phyloP scores from a whole-genome alignment of 2,888 invertebrate genomes.

The Clitarchus hookeri region DNA sequence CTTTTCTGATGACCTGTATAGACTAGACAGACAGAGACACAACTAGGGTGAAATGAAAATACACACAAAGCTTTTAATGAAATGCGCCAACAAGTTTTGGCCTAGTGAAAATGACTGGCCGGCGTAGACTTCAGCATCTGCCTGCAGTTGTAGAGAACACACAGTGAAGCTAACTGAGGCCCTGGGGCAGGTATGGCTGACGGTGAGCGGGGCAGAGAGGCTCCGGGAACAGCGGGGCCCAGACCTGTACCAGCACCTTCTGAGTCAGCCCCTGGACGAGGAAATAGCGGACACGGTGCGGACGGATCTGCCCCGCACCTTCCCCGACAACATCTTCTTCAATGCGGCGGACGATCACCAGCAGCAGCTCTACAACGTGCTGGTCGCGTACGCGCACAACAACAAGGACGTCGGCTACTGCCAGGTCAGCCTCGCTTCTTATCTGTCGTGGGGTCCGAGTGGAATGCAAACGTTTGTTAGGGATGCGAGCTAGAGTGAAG shows the following conservation, averaged over 20 bases:
- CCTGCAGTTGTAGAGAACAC: too few species aligned
- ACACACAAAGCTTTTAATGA: too few species aligned
- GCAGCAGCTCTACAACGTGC: slow-evolving; percentile 79
- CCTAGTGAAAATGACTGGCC: too few species aligned
- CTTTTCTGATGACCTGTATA: too few species aligned
- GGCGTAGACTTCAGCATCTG: too few species aligned
- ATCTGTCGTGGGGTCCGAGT: background rate
- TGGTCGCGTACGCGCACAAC: slow-evolving; percentile 87
- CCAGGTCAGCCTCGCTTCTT: slow-evolving; percentile 58
- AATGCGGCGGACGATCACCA: slow-evolving; percentile 72
- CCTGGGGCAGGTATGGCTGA: slow-evolving; percentile 74
- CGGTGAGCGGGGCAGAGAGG: slow-evolving; percentile 78
- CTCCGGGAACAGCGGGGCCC: slow-evolving; percentile 62
- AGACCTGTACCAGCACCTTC: slow-evolving; percentile 59
- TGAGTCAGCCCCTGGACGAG: slow-evolving; percentile 71
- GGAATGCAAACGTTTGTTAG: background rate
- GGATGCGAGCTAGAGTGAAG: background rate
- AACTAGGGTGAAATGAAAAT: too few species aligned
- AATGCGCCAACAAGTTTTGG: too few species aligned
- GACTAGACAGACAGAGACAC: too few species aligned
- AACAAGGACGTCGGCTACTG: slow-evolving; percentile 90
- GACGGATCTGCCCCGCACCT: slow-evolving; percentile 90
- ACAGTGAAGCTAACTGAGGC: too few species aligned
- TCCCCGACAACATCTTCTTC: slow-evolving; percentile 94
- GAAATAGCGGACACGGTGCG: slow-evolving; percentile 79